Evolutionary conservation across 2,113 vertebrate genomes (phyloP), one percentile per base, ranked within the genome.

Genomic region (Amazona vittata): DNA sequence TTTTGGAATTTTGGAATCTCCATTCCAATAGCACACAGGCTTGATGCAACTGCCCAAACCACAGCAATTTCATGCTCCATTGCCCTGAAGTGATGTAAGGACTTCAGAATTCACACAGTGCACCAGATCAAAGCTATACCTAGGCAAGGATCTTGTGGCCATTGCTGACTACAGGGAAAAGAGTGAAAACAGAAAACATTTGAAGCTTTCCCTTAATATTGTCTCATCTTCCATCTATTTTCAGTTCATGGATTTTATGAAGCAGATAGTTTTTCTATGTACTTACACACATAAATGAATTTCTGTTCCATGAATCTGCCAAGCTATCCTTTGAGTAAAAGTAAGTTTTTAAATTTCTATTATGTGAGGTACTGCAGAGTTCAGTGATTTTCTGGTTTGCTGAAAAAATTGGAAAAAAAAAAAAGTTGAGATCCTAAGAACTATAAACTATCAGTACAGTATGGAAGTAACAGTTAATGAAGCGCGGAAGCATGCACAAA

Each of bases 191-290:
- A 62, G 19, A 83, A 71, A 89, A 89, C 3, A 33, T 81, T 83
- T 81, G 21, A 70, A 1, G 4, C 24, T 89, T 75, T 86, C 37
- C 50, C 50, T 83, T 91, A 81, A 74, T n/a, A 75, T 5, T 44
- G 24, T 63, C 41, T 91, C 55, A 46, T 81, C 50, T 74, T 70
- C 55, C 31, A 78, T 15, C 41, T 89, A 31, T 89, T 94, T 86
- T 81, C 59, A 83, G 60, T 81, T 93, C 77, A 86, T 25, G 25
- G 28, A 75, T 86, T 94, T 96, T 75, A 89, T 50, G 73, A 89
- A 67, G 60, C 63, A 89, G 81, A 87, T 33, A 84, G 50, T 29
- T 94, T 77, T 94, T 93, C 87, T 82, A 47, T 59, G 39, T 84
- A 87, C 69, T 86, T 85, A 81, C 22, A 92, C 82, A 77, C 37